Conservation (phyloP, 2,888 invertebrate genomes). For the Ectemnius cavifrons region DNA sequence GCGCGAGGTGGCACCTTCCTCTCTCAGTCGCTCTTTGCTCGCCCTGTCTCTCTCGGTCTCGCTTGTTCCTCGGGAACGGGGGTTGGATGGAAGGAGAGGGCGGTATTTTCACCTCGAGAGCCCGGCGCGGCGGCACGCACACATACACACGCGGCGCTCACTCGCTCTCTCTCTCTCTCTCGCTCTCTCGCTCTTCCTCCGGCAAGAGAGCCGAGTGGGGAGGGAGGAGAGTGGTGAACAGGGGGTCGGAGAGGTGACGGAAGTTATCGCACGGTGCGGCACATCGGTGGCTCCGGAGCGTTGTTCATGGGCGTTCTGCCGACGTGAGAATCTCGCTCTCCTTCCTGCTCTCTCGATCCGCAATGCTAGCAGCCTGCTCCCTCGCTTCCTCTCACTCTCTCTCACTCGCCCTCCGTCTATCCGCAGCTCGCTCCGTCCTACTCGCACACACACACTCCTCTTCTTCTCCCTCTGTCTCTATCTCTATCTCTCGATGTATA, state of each 20-base stretch:
- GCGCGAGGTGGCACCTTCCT: constrained; percentile 53
- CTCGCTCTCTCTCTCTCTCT: neutral
- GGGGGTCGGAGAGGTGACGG: constrained; percentile 63
- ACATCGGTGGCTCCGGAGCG: constrained; percentile 60
- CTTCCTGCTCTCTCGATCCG: constrained; percentile 6
- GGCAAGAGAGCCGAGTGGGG: constrained; percentile 25
- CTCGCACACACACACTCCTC: neutral
- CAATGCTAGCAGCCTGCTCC: constrained; percentile 2
- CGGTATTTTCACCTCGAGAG: constrained; percentile 66
- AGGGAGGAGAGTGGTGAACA: constrained; percentile 37
- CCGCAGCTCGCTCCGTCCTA: constrained; percentile 17
- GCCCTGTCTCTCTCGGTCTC: neutral
- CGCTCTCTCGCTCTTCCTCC: neutral
- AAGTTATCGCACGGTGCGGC: constrained; percentile 64
- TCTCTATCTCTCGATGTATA: constrained; percentile 13
- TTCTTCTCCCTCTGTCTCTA: neutral
- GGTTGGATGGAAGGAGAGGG: constrained; percentile 63
- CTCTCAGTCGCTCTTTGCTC: constrained; percentile 14
- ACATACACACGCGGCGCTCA: constrained; percentile 43
- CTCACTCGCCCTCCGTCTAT: constrained; percentile 31
- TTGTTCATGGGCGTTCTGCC: constrained; percentile 59
- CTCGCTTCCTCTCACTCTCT: neutral
- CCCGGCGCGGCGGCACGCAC: constrained; percentile 60
- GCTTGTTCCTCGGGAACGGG: constrained; percentile 30
- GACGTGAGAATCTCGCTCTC: constrained; percentile 47